Base-by-base conservation (phyloP, 2,113 vertebrate genomes). In the Girardinichthys multiradiatus region DNA sequence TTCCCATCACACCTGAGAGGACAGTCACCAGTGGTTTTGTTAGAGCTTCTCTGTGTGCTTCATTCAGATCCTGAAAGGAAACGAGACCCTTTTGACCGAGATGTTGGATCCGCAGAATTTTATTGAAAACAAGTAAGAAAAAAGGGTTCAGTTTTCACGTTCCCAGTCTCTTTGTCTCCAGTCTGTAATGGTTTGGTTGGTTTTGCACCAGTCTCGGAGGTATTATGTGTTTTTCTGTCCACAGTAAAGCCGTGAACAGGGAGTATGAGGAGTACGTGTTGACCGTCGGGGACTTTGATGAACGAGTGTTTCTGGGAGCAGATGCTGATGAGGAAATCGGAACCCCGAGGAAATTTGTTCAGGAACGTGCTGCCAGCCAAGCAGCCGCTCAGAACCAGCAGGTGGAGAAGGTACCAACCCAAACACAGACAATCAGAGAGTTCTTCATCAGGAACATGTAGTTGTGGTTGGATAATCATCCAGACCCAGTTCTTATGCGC, bases 271-370 rank as follows among this genome's bases (percentile, higher is more conserved):
- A 99, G 70, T 99, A 97, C 0, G 98, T 99, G 75, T 86, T 99
- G 86, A 98, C 97, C 0, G 95, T 96, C 79, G 98, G 98, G 28
- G 98, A 99, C 80, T 99, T 99, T 19, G 98, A 99, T 1, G 98
- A 99, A 88, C 93, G 98, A 8, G 95, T 99, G 79, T 99, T 99
- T 93, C 92, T 99, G 69, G 98, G 95, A 65, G 96, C 95, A 19
- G 97, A 98, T 54, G 98, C 98, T 0, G 97, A 99, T 51, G 98
- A 99, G 72, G 98, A 99, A 86, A 99, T 99, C 3, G 98, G 98
- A 68, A 99, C 96, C 0, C 97, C 97, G 9, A 94, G 86, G 28
- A 99, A 98, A 76, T 80, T 92, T 8, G 27, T 91, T 51, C 68
- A 86, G 12, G 96, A 95, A 0, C 24, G 92, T 1, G 80, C 91